Base-by-base conservation (phyloP, 2,113 vertebrate genomes). In the Riparia riparia region DNA sequence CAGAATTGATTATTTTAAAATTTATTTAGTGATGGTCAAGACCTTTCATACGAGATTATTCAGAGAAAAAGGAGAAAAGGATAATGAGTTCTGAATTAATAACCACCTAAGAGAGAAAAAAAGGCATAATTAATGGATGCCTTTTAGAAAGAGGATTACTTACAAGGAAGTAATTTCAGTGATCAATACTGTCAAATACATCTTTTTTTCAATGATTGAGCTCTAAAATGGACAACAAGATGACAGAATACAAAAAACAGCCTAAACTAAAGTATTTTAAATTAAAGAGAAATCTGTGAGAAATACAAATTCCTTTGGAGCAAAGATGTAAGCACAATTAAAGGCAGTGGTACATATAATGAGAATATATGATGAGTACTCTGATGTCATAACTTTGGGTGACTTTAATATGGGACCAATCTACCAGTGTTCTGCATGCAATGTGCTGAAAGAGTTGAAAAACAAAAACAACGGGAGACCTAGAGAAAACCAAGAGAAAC, bases 81-180 rank as follows among this genome's bases (percentile, higher is more conserved):
- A 87, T 86, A 83, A 86, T 81, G 51, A 95, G 58, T 80, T 74
- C 60, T 89, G 56, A 86, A 95, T 93, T 93, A 95, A 77, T 92
- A 95, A 86, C 58, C 44, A 60, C 26, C 39, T 63, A 49, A 71
- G 25, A 91, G 25, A 93, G 41, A 31, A 56, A 91, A 88, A 90
- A 71, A 47, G 12, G 28, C 32, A 31, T 90, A 93, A 95, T 77
- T 93, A 88, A 89, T 70, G 58, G 4, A 41, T 89, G 47, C 39
- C 39, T 95, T 92, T 80, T 54, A 78, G 60, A 86, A 69, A 86
- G 63, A 69, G 18, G 44, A 92, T 1, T 8, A 78, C 53, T 94
- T 84, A 60, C 61, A 45, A 69, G 74, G 53, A 89, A 95, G 56
- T 71, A 1, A 91, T 82, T 94, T 91, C 61, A 56, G 26, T 18